Evolutionary conservation across 1,140 invertebrate species (phyloP).

Genomic region (Hyles vespertilio): DNA sequence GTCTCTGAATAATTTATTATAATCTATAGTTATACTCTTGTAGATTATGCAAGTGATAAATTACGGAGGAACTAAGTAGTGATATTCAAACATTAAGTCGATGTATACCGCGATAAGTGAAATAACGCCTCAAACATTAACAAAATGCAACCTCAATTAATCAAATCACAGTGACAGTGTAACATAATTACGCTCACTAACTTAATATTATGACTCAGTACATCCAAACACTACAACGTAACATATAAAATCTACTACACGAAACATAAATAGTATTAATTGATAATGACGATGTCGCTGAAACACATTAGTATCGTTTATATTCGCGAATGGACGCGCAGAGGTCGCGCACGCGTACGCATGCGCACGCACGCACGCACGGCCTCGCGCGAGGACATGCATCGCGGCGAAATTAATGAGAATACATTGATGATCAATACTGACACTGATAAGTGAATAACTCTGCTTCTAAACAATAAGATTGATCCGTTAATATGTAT

Average conservation of each 20-base stretch:
- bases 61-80: neutral
- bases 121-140: slow-evolving; percentile 44
- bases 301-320: slow-evolving; percentile 12
- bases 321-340: slow-evolving; percentile 1
- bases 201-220: slow-evolving; percentile 66
- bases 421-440: slow-evolving; percentile 15
- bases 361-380: neutral
- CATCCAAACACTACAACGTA: slow-evolving; percentile 55
- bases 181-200: slow-evolving; percentile 68
- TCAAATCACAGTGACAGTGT: slow-evolving; percentile 70
- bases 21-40: slow-evolving; percentile 10
- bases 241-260: slow-evolving; percentile 44
- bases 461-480: slow-evolving; percentile 47
- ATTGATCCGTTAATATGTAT: slow-evolving; percentile 47
- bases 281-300: slow-evolving; percentile 31
- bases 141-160: slow-evolving; percentile 64
- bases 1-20: slow-evolving; percentile 33
- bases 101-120: slow-evolving; percentile 21
- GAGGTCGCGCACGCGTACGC: neutral
- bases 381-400: neutral
- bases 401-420: slow-evolving; percentile 5
- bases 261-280: slow-evolving; percentile 37
- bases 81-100: neutral
- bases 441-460: slow-evolving; percentile 25
- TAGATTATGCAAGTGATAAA: neutral